Evolutionary conservation across 2,888 invertebrate genomes (phyloP).

Genomic region (Plagiodera versicolora): DNA sequence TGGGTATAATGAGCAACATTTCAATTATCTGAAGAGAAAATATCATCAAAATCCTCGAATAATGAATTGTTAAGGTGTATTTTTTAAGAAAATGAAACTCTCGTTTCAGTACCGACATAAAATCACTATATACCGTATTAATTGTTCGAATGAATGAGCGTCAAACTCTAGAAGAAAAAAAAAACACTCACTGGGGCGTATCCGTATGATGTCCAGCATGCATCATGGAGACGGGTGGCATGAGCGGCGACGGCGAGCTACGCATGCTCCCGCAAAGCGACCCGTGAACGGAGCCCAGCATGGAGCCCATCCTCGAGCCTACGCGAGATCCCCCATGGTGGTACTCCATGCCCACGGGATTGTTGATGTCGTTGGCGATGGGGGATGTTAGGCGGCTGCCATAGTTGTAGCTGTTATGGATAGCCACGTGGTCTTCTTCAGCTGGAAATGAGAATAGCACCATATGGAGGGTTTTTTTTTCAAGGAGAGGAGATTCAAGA

Average conservation of each 20-base stretch:
- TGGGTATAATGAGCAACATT: too few species aligned
- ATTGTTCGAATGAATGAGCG: not conserved
- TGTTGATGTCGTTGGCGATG: slow-evolving; percentile 59
- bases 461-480: too few species aligned
- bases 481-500: too few species aligned
- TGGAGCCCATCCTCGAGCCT: slow-evolving; percentile 52
- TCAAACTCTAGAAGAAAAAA: too few species aligned
- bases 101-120: too few species aligned
- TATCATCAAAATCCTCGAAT: too few species aligned
- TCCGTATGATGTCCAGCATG: slow-evolving; percentile 48
- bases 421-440: slow-evolving; percentile 70
- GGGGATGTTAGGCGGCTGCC: slow-evolving; percentile 51
- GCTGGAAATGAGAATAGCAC: slow-evolving; percentile 59
- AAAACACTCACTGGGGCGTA: slow-evolving; percentile 48
- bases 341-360: slow-evolving; percentile 55
- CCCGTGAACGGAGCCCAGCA: slow-evolving; percentile 51
- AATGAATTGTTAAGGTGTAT: too few species aligned
- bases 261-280: slow-evolving; percentile 51
- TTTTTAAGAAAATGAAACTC: too few species aligned
- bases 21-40: too few species aligned
- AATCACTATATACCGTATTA: too few species aligned
- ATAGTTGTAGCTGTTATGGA: slow-evolving; percentile 45
- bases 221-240: slow-evolving; percentile 52
- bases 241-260: slow-evolving; percentile 52
- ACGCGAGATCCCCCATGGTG: slow-evolving; percentile 49